Evolutionary conservation across 2,797 vertebrate species (phyloP).

Genomic region (Hemibagrus guttatus): DNA sequence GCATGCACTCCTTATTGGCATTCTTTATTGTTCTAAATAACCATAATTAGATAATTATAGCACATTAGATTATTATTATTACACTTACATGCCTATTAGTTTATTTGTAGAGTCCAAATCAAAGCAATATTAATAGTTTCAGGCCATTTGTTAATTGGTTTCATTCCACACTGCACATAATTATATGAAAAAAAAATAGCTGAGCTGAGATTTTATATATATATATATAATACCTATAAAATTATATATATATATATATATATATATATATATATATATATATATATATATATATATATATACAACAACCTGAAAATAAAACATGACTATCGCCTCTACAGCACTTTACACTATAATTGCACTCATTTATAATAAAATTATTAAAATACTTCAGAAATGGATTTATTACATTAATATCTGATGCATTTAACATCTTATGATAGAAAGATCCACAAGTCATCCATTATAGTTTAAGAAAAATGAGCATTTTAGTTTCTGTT

Average conservation of each 20-base stretch:
- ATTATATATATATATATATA: neutral
- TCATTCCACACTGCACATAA: neutral
- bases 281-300: no score
- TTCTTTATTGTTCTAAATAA: constrained; percentile 4
- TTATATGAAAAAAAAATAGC: neutral
- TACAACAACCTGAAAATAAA: neutral
- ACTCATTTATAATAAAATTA: no score
- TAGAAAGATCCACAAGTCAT: no score
- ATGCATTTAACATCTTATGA: no score
- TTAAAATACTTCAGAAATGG: no score
- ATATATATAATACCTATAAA: no score
- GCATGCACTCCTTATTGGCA: neutral
- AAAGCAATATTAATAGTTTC: neutral
- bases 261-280: neutral
- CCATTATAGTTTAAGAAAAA: no score
- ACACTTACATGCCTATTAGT: neutral
- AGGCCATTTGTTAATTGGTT: neutral
- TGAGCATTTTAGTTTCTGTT: no score
- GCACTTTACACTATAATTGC: no score
- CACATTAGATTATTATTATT: constrained; percentile 5
- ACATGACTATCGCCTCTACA: no score
- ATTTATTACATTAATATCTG: no score
- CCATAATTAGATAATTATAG: neutral
- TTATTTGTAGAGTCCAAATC: constrained; percentile 1
- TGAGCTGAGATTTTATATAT: no score